phyloP scores from a whole-genome alignment of 2,888 invertebrate genomes.

The Atethmia centrago region DNA sequence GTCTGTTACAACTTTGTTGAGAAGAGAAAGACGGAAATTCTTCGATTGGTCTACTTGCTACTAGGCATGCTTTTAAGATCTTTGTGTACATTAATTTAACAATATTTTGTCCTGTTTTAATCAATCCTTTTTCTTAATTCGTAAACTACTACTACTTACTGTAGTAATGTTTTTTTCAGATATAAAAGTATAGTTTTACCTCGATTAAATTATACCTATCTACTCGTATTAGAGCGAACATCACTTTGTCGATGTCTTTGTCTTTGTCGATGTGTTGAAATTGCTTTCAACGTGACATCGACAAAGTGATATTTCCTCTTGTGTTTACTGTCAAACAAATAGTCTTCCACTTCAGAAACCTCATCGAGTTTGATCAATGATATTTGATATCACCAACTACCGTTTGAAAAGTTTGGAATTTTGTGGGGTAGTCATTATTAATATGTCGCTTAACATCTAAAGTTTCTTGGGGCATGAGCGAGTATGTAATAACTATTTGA shows the following conservation, averaged over 20 bases:
- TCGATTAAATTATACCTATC: background rate
- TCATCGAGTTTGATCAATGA: constrained; percentile 25
- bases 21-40: background rate
- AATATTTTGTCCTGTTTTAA: background rate
- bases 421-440: constrained; percentile 17
- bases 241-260: too few species aligned
- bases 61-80: background rate
- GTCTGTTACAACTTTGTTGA: background rate
- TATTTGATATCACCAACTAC: constrained; percentile 43
- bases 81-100: background rate
- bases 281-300: background rate
- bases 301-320: background rate
- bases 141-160: too few species aligned
- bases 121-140: background rate
- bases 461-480: constrained; percentile 16
- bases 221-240: too few species aligned
- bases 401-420: constrained; percentile 39
- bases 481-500: constrained; percentile 3
- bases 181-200: background rate
- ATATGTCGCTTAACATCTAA: constrained; percentile 15
- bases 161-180: background rate
- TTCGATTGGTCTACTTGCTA: background rate
- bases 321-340: constrained; percentile 26
- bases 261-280: too few species aligned
- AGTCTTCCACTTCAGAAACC: constrained; percentile 26